phyloP scores from a whole-genome alignment of 2,797 vertebrate species.

The Liasis olivaceus region DNA sequence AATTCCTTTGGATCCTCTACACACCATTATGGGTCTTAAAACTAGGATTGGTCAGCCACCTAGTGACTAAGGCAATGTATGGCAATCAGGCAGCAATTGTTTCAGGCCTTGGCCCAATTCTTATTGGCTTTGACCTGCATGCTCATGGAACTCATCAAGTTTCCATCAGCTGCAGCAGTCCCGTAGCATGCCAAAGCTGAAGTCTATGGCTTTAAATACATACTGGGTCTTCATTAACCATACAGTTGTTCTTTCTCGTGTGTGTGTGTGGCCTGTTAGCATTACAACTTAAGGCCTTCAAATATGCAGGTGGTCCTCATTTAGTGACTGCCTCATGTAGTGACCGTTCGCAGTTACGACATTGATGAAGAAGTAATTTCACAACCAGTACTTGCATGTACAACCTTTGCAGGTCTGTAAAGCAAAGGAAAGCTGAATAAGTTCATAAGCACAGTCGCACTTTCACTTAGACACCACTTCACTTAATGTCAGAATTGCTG shows the following conservation, averaged over 20 bases:
- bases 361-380: background rate
- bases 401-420: background rate
- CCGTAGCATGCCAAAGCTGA: background rate
- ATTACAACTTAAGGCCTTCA: background rate
- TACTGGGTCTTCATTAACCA: background rate
- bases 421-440: background rate
- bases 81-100: background rate
- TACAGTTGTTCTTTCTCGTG: background rate
- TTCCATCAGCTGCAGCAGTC: background rate
- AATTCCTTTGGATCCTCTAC: conserved; percentile 5
- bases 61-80: conserved; percentile 4
- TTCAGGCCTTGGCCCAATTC: background rate
- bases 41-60: conserved; percentile 6
- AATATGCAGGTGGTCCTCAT: background rate
- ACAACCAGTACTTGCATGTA: background rate
- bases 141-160: background rate
- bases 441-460: background rate
- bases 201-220: background rate
- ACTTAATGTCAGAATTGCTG: background rate
- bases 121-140: background rate
- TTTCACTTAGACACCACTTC: background rate
- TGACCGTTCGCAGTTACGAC: background rate
- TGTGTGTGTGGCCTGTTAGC: no score
- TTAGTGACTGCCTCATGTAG: background rate
- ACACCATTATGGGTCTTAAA: background rate